Conservation (phyloP, 2,113 vertebrate species). For the Lethenteron camtschaticum region DNA sequence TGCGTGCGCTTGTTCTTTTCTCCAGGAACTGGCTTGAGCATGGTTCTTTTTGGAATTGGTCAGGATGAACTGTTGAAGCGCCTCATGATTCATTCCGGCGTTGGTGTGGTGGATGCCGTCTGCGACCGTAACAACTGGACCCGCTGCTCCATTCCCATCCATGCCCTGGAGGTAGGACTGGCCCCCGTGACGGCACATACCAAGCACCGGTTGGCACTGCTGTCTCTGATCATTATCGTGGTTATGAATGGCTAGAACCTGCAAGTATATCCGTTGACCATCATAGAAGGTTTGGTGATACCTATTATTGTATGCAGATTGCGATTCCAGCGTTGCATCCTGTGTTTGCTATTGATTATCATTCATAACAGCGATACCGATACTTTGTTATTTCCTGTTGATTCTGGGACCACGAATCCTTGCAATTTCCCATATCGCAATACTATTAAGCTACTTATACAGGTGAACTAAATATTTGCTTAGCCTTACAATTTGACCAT, state of each 20-base stretch:
- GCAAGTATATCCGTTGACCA: too few relatives aligned
- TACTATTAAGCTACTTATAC: too few relatives aligned
- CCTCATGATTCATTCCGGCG: slow-evolving; percentile 64
- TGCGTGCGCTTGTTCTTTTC: neutral
- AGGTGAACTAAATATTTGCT: too few relatives aligned
- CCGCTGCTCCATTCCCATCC: slow-evolving; percentile 77
- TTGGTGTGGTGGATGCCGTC: slow-evolving; percentile 48
- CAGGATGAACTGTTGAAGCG: slow-evolving; percentile 64
- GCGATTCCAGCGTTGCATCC: too few relatives aligned
- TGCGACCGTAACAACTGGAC: slow-evolving; percentile 77
- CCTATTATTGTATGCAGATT: too few relatives aligned
- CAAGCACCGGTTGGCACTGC: neutral
- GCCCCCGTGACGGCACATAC: neutral
- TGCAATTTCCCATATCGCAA: too few relatives aligned
- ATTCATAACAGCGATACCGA: too few relatives aligned
- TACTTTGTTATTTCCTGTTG: too few relatives aligned
- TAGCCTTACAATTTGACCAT: too few relatives aligned
- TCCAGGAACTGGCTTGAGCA: slow-evolving; percentile 38
- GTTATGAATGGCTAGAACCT: neutral
- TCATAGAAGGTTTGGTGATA: too few relatives aligned
- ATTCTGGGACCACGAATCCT: too few relatives aligned
- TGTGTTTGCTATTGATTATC: too few relatives aligned
- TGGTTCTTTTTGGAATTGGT: slow-evolving; percentile 47
- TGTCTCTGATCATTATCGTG: neutral
- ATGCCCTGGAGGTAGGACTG: slow-evolving; percentile 44